These are phyloP conservation scores for Odontamblyopus rebecca DNA, from an alignment of 2,797 vertebrate species.

Conservation along the genomic window DNA sequence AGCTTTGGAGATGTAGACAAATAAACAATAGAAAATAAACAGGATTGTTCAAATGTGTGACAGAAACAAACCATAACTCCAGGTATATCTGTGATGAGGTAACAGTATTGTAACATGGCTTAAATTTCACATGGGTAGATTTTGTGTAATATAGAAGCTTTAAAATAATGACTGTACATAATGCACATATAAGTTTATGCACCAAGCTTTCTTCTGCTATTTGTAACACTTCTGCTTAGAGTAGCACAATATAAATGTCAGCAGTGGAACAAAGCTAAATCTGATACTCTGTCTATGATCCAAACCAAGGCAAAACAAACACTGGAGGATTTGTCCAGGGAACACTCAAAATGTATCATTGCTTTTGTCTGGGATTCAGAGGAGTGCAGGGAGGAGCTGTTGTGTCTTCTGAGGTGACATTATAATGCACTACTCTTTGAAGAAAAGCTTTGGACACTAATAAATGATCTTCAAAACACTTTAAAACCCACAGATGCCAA, in stretches of 20 bases:
- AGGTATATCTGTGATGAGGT: too few species aligned
- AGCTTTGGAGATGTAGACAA: too few species aligned
- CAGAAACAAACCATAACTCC: too few species aligned
- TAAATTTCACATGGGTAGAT: too few species aligned
- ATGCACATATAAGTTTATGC: too few species aligned
- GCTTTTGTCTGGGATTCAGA: neutral
- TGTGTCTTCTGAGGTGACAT: conserved; percentile 14
- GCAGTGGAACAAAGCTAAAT: neutral
- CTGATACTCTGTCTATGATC: conserved; percentile 14
- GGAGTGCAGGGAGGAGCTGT: conserved; percentile 1
- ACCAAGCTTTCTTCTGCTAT: too few species aligned
- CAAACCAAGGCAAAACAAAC: neutral
- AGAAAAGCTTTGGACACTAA: neutral
- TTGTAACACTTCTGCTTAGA: too few species aligned
- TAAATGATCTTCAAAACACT: neutral
- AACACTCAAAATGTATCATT: neutral
- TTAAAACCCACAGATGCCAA: conserved; percentile 4
- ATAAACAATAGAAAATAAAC: too few species aligned
- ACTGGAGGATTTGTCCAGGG: neutral
- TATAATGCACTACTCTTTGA: conserved; percentile 9
- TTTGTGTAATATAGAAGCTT: too few species aligned
- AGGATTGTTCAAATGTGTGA: too few species aligned
- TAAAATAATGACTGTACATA: too few species aligned
- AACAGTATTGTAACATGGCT: too few species aligned
- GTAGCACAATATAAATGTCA: neutral